Evolutionary conservation across 1,140 invertebrate genomes (phyloP).

Genomic region (Ips typographus): DNA sequence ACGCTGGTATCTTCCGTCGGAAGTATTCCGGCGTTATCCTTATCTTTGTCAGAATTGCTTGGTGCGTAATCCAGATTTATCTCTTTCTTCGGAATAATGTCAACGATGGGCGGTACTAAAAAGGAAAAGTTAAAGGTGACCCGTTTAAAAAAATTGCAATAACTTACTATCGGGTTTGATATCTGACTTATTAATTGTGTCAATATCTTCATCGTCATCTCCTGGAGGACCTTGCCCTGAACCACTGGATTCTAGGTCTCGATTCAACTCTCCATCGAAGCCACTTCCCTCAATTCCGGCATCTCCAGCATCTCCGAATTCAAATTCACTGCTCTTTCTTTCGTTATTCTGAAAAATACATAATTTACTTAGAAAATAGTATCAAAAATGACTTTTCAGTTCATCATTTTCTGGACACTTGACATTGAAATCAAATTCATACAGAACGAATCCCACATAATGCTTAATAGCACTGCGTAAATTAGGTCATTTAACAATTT

Average conservation of each 20-base stretch:
- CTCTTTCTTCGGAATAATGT: conserved; percentile 15
- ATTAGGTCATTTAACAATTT: too few relatives aligned
- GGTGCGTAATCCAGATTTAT: conserved; percentile 10
- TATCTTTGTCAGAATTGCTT: conserved; percentile 14
- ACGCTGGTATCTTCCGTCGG: conserved; percentile 47
- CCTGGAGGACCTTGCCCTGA: conserved; percentile 70
- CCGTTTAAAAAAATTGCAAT: neutral
- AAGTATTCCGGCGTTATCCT: conserved; percentile 14
- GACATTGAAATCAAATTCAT: too few relatives aligned
- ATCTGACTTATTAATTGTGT: conserved; percentile 10
- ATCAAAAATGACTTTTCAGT: too few relatives aligned
- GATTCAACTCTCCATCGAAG: conserved; percentile 55
- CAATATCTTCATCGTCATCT: conserved; percentile 51
- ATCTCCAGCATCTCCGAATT: conserved; percentile 51
- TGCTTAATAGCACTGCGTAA: too few relatives aligned
- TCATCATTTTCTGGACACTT: too few relatives aligned
- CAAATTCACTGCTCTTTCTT: conserved; percentile 36
- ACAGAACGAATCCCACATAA: too few relatives aligned
- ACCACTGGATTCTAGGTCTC: conserved; percentile 67
- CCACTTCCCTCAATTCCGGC: conserved; percentile 55
- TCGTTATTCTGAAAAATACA: conserved; percentile 35
- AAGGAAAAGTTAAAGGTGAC: neutral
- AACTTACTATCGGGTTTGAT: conserved; percentile 10
- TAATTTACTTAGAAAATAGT: too few relatives aligned
- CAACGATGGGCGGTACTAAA: neutral